These are phyloP conservation scores for Phalloptychus januarius DNA, from an alignment of 2,797 vertebrate genomes.

Conservation along the genomic window DNA sequence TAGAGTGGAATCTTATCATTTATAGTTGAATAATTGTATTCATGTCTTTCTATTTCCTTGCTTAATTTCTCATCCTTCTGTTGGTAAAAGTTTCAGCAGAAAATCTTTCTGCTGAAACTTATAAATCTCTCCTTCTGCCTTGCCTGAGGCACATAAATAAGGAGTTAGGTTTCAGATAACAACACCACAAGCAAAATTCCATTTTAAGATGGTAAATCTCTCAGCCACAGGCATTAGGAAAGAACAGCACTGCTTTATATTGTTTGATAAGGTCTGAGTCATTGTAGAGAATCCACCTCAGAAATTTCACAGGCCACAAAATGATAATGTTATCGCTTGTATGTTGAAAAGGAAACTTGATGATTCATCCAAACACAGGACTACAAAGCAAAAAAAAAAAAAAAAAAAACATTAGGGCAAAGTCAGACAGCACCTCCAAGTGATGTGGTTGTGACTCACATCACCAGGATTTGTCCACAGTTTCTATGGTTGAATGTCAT, in stretches of 20 bases:
- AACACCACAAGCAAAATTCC: conserved; percentile 5
- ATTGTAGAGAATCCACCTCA: conserved; percentile 33
- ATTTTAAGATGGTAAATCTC: conserved; percentile 41
- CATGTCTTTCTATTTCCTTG: conserved; percentile 32
- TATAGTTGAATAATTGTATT: conserved; percentile 13
- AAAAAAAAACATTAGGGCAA: conserved; percentile 30
- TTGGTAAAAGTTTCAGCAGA: conserved; percentile 35
- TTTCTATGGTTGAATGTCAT: conserved; percentile 16
- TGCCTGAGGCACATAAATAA: conserved; percentile 19
- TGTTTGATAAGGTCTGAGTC: conserved; percentile 49
- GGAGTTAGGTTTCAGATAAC: conserved; percentile 29
- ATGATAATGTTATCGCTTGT: conserved; percentile 38
- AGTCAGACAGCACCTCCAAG: conserved; percentile 39
- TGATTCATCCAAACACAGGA: conserved; percentile 27
- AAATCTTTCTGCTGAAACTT: conserved; percentile 43
- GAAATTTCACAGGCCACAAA: conserved; percentile 36
- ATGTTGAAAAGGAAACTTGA: not conserved
- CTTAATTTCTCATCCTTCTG: conserved; percentile 30
- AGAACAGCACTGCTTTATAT: conserved; percentile 18
- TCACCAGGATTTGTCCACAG: conserved; percentile 19
- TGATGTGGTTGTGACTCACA: conserved; percentile 27
- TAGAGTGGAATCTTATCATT: conserved; percentile 8
- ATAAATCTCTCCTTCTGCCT: conserved; percentile 27
- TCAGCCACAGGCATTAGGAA: conserved; percentile 36
- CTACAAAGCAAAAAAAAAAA: not conserved